A percentile compares a stretch with the other conserved stretches of the same genome.
phyloP scores from a whole-genome alignment of 2,888 invertebrate genomes.

The Lottia scabra region DNA sequence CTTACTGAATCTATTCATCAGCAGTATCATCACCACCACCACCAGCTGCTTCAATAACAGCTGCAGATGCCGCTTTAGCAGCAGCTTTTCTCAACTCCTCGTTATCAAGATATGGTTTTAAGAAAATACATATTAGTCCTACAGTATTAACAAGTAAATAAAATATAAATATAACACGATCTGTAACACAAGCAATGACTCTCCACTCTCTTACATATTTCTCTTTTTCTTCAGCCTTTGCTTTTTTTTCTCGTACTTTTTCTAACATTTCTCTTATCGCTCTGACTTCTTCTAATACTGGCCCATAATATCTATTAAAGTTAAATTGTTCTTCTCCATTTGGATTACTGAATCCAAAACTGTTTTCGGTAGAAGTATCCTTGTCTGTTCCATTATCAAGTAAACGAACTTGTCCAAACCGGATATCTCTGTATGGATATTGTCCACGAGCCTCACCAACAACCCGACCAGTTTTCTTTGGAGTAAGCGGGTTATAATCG shows the following conservation, averaged over 20 bases:
- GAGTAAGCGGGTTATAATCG: constrained; percentile 26
- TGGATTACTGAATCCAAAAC: constrained; percentile 8
- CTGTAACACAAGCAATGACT: constrained; percentile 61
- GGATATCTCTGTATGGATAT: constrained; percentile 44
- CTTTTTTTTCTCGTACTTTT: constrained; percentile 56
- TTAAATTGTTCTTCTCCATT: background rate
- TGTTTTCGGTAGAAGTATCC: constrained; percentile 12
- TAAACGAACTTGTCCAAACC: constrained; percentile 42
- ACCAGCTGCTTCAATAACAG: background rate
- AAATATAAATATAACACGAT: constrained; percentile 59
- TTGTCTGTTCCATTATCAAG: constrained; percentile 50
- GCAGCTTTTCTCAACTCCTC: background rate
- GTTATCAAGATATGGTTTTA: constrained; percentile 27
- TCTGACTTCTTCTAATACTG: constrained; percentile 49
- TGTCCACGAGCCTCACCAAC: constrained; percentile 36
- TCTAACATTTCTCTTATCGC: constrained; percentile 61
- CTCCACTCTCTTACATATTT: constrained; percentile 60
- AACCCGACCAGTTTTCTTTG: constrained; percentile 37
- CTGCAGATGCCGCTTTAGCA: background rate
- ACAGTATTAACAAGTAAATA: constrained; percentile 57
- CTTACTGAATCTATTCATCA: no score
- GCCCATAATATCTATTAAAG: constrained; percentile 5
- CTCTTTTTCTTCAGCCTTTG: constrained; percentile 52
- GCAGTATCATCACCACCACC: background rate
- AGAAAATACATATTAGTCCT: constrained; percentile 58